Conservation (phyloP, 23 tunicate species). For the Styela plicata region DNA sequence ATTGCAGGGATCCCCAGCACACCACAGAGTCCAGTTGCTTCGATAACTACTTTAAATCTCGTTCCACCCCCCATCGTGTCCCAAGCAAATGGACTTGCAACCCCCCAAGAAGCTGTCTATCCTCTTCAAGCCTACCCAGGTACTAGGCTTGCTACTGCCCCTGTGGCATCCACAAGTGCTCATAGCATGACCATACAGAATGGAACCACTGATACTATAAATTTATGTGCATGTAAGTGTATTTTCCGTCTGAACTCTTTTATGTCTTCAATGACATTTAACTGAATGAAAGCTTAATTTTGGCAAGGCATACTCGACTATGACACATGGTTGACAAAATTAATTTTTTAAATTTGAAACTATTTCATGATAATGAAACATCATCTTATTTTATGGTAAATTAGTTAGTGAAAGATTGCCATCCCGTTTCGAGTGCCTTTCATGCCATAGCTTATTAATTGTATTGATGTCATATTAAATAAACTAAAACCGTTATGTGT, state of each 20-base stretch:
- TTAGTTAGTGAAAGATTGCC: too few relatives aligned
- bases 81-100: constrained; percentile 19
- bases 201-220: not conserved
- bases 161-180: not conserved
- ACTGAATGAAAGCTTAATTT: too few relatives aligned
- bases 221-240: constrained; percentile 16
- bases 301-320: too few relatives aligned
- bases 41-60: constrained; percentile 42
- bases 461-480: too few relatives aligned
- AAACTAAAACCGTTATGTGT: too few relatives aligned
- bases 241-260: not conserved
- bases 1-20: constrained; percentile 71
- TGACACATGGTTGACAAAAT: too few relatives aligned
- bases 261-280: too few relatives aligned
- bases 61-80: constrained; percentile 57
- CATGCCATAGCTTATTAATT: too few relatives aligned
- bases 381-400: too few relatives aligned
- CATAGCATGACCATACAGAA: constrained; percentile 15
- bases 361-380: too few relatives aligned
- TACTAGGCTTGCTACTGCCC: constrained; percentile 21
- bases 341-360: too few relatives aligned
- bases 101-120: constrained; percentile 41
- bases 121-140: constrained; percentile 54
- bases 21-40: constrained; percentile 91
- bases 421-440: too few relatives aligned